Evolutionary conservation across 35 echinoderm and acorn worm genomes (phyloP).

Genomic region (Heliocidaris erythrogramma): DNA sequence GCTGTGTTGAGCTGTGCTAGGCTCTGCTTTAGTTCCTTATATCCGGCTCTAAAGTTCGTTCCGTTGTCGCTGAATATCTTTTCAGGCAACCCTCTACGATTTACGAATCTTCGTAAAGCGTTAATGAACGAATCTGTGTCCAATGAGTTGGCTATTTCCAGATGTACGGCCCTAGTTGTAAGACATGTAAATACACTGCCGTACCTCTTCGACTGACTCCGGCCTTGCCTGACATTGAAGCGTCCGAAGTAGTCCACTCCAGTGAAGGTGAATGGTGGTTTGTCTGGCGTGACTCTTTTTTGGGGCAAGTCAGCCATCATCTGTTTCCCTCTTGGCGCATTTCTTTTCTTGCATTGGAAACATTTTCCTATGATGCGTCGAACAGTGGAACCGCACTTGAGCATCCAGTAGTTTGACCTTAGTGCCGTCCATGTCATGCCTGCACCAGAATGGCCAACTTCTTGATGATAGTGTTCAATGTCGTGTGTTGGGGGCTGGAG

Average conservation of each 20-base stretch:
- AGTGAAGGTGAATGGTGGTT: too few species aligned
- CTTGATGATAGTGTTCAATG: conserved; percentile 47
- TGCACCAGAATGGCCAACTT: conserved; percentile 68
- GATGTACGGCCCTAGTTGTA: conserved; percentile 60
- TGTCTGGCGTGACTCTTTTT: too few species aligned
- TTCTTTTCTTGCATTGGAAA: conserved; percentile 52
- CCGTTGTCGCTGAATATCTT: conserved; percentile 67
- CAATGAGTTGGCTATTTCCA: conserved; percentile 58
- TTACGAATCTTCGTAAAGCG: conserved; percentile 67
- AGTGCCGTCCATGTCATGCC: conserved; percentile 55
- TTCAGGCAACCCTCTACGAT: too few species aligned
- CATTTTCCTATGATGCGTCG: conserved; percentile 64
- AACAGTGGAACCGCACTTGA: conserved; percentile 60
- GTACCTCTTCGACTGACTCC: conserved; percentile 64
- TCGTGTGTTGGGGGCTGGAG: too few species aligned
- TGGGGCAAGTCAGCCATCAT: too few species aligned
- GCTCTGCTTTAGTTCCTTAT: conserved; percentile 54
- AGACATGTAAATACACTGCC: conserved; percentile 77
- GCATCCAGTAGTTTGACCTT: conserved; percentile 56
- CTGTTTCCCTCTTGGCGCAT: conserved; percentile 54
- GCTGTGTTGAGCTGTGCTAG: conserved; percentile 40
- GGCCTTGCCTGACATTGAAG: too few species aligned
- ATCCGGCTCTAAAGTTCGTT: conserved; percentile 51
- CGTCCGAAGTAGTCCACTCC: too few species aligned
- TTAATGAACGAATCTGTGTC: conserved; percentile 75